Percentiles rank a stretch among this genome's conserved stretches.
Conservation (phyloP, 2,113 vertebrate genomes). For the Corythornis madagascariensis region DNA sequence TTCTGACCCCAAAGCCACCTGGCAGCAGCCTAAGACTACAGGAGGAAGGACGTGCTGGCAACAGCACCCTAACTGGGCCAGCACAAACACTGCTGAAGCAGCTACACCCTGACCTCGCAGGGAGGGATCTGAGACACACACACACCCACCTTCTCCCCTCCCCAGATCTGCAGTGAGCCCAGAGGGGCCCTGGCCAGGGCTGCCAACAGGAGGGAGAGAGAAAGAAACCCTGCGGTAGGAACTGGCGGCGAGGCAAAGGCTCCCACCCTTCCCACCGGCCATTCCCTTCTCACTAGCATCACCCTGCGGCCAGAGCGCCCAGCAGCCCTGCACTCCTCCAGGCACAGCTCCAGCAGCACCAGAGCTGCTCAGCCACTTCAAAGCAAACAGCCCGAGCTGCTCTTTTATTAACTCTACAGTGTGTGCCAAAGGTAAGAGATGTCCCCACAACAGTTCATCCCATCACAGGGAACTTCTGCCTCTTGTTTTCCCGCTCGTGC, state of each 20-base stretch:
- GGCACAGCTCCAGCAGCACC: not conserved
- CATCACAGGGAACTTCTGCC: conserved; percentile 11
- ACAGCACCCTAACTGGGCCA: not conserved
- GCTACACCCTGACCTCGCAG: not conserved
- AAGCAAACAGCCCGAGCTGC: not conserved
- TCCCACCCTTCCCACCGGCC: accelerated
- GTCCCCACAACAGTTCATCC: not conserved
- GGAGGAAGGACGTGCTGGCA: accelerated
- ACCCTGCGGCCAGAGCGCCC: not conserved
- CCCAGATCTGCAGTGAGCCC: not conserved
- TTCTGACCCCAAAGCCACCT: not conserved
- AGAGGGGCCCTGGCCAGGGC: not conserved
- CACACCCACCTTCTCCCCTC: too few relatives aligned
- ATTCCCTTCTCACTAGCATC: conserved; percentile 38
- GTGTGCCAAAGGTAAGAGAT: not conserved
- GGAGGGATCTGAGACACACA: not conserved
- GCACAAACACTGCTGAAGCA: accelerated
- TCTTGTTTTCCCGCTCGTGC: not conserved
- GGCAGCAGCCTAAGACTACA: accelerated
- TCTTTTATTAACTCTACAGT: conserved; percentile 9
- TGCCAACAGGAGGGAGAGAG: not conserved
- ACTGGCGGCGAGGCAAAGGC: not conserved
- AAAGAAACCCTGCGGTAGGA: not conserved
- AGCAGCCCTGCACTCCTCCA: not conserved
- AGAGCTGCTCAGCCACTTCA: not conserved